Evolutionary conservation across 2,113 vertebrate species (phyloP), one percentile per base, ranked within the genome.

Genomic region (Eonycteris spelaea): DNA sequence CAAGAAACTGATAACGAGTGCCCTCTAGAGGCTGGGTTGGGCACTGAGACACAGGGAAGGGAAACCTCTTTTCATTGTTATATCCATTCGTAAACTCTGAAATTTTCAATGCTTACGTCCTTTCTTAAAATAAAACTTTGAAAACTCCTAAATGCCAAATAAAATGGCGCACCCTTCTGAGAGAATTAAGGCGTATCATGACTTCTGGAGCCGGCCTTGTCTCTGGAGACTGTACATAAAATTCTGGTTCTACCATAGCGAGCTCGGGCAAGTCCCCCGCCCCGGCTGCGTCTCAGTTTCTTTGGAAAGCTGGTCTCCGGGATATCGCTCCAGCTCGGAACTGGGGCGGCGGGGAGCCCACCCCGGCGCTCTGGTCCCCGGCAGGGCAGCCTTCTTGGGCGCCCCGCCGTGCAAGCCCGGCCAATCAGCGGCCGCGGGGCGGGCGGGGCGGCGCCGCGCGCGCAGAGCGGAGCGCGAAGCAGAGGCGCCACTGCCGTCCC

Each of bases 341-440:
- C 5, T 0, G 1, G 12, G 15, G 28, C 7, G 2, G 38, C 40
- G 4, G 0, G 26, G 45, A 7, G 71, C 83, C 51, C 43, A 51
- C 43, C 33, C 24, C 30, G 26, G 33, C 5, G 11, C 7, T n/a
- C 40, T 1, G 1, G 18, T 26, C 33, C 82, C 22, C 0, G 43
- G 9, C 68, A 1, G 0, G 16, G 80, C 68, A 10, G 90, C 90
- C 4, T 57, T 16, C 70, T 7, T 38, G 26, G 97, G 96, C 93
- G n/a, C 86, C 88, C 90, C 90, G 93, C 96, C 48, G 88, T 61
- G 95, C 86, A 30, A 79, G 8, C 94, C 84, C 48, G 94, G 90
- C 97, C 97, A 97, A 98, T 98, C 97, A 98, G 97, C 97, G 33
- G 87, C 71, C 21, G 79, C 80, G 80, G 94, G 82, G 98, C 92